These are phyloP conservation scores for Nesidiocoris tenuis DNA, from an alignment of 2,888 invertebrate genomes.

Conservation along the genomic window DNA sequence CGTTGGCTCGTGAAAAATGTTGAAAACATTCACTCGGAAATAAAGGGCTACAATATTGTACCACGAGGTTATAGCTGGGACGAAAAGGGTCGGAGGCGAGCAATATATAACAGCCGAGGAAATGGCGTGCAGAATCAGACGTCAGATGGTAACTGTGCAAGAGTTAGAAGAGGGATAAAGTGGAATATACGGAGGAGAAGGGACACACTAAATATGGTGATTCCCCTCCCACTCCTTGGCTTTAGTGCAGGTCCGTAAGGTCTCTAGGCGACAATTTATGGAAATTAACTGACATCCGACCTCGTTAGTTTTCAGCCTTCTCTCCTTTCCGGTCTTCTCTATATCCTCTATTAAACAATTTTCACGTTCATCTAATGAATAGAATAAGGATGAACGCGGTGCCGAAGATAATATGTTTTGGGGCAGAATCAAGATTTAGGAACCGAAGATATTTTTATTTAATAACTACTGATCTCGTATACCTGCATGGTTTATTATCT, in stretches of 20 bases:
- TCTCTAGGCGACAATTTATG: conserved; percentile 19
- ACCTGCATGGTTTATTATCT: too few relatives aligned
- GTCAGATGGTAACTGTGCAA: not conserved
- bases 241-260: not conserved
- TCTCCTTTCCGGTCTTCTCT: not conserved
- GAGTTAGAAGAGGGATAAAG: not conserved
- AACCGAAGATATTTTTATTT: too few relatives aligned
- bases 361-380: not conserved
- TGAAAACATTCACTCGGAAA: not conserved
- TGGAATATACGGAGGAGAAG: not conserved
- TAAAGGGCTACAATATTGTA: not conserved
- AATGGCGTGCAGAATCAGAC: not conserved
- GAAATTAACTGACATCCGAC: conserved; percentile 28
- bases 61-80: not conserved
- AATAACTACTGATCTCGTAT: too few relatives aligned
- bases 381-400: too few relatives aligned
- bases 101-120: not conserved
- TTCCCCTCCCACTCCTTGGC: conserved; percentile 3
- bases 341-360: not conserved
- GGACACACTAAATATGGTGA: conserved; percentile 25
- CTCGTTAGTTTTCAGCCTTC: conserved; percentile 18
- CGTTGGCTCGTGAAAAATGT: not conserved
- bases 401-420: too few relatives aligned
- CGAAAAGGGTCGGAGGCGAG: not conserved
- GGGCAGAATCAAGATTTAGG: too few relatives aligned